phyloP scores from a whole-genome alignment of 2,888 invertebrate species.

The Gasteruption jaculator region DNA sequence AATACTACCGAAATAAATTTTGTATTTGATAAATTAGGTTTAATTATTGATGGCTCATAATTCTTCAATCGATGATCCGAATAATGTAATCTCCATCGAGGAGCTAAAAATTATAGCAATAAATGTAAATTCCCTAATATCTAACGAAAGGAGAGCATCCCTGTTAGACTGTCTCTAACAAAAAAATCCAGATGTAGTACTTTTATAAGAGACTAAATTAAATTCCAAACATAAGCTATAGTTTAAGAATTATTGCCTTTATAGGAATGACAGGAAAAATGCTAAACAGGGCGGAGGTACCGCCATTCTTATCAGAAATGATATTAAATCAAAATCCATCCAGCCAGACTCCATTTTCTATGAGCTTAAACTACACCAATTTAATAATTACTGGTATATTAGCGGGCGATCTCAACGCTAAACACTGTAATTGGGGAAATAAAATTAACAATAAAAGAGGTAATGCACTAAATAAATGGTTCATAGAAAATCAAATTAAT shows the following conservation, averaged over 20 bases:
- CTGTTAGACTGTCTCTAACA: too few relatives aligned
- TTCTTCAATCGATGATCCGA: too few relatives aligned
- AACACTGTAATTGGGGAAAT: conserved; percentile 15
- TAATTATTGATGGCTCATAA: too few relatives aligned
- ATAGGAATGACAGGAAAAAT: conserved; percentile 15
- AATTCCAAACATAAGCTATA: conserved; percentile 12
- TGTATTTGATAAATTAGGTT: too few relatives aligned
- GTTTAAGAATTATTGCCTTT: conserved; percentile 15
- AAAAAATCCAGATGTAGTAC: conserved; percentile 10
- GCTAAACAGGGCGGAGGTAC: conserved; percentile 16
- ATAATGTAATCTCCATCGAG: too few relatives aligned
- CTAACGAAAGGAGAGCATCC: conserved; percentile 18
- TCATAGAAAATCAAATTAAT: not conserved
- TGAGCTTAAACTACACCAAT: too few relatives aligned
- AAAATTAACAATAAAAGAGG: conserved; percentile 8
- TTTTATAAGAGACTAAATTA: conserved; percentile 21
- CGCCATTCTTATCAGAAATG: conserved; percentile 16
- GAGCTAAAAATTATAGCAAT: conserved; percentile 6
- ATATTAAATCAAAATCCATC: conserved; percentile 9
- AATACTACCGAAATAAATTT: too few relatives aligned
- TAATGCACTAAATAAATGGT: conserved; percentile 9
- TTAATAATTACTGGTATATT: too few relatives aligned
- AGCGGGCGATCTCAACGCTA: conserved; percentile 22
- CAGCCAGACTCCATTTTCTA: too few relatives aligned
- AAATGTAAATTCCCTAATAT: conserved; percentile 17